Evolutionary conservation across 1,140 invertebrate species (phyloP), one percentile per base, ranked within the genome.

Genomic region (Philaenus spumarius): DNA sequence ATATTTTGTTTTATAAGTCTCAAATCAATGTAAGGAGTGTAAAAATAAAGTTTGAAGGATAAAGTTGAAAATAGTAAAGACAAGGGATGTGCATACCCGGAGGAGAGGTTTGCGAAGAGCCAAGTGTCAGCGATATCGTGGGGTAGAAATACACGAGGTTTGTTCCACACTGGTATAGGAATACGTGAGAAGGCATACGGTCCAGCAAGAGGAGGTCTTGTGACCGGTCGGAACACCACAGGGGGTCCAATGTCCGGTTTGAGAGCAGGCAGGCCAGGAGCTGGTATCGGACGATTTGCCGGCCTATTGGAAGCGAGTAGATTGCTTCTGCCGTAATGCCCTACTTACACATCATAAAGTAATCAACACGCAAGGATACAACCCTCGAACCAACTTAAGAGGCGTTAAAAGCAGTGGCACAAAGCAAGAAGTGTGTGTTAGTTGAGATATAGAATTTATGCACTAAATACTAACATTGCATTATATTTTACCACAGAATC

Each of bases 161-260:
- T 80, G 71, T 85, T 81, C 83, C 87, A 85, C 57, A 85, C 84
- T 39, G 88, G 87, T 61, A 82, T 77, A 20, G 90, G 90, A 52
- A 92, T 83, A 58, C 87, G 81, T 68, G 90, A 93, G 77, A 94
- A 94, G 47, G 91, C 91, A 71, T 91, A 94, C 58, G 90, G 90
- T 43, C 91, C 91, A 54, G 88, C 90, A 62, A 87, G 75, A 11
- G 90, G 89, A 24, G 89, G 86, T 64, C 89, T 76, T 2, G 88
- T 89, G 61, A 81, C 86, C 26, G 82, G 77, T 63, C 79, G 68
- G 37, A 72, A 66, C 5, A 67, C 64, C 26, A 76, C 63, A n/a
- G 75, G 71, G 19, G 78, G 77, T 24, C 80, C 79, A 48, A 77
- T 67, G 65, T 82, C 79, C 4, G 78, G 80, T 72, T 82, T 80